Evolutionary conservation across 2,113 vertebrate species (phyloP).

Genomic region (Serilophus lunatus): DNA sequence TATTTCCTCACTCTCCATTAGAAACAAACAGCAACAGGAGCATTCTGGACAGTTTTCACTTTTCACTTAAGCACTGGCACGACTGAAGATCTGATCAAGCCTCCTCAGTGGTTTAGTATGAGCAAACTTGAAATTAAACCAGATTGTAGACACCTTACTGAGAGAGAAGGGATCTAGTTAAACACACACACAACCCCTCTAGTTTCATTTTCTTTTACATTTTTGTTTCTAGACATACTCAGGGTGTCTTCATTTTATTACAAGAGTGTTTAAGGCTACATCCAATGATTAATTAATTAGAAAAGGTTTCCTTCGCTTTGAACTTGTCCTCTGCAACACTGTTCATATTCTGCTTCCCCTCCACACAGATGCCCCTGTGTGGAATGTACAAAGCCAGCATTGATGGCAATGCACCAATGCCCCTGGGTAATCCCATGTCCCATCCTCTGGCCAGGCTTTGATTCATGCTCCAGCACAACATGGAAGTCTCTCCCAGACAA

Average conservation of each 20-base stretch:
- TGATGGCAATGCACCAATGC: not conserved
- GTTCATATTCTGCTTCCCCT: not conserved
- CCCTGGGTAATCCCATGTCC: not conserved
- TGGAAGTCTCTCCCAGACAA: not conserved
- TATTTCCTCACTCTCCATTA: not conserved
- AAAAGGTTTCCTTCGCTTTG: not conserved
- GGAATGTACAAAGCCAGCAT: accelerated
- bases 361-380: not conserved
- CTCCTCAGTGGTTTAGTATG: not conserved
- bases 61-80: not conserved
- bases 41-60: not conserved
- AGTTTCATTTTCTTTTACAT: not conserved
- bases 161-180: not conserved
- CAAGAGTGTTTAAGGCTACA: not conserved
- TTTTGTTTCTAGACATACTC: not conserved
- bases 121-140: slow-evolving; percentile 1
- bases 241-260: not conserved
- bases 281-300: not conserved
- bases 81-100: not conserved
- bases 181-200: not conserved
- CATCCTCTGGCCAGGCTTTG: not conserved
- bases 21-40: not conserved
- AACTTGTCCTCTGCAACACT: accelerated
- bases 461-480: not conserved
- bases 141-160: not conserved